These are phyloP conservation scores for Mormyrops attenuatus DNA, from an alignment of 2,797 vertebrate species.

Conservation along the genomic window DNA sequence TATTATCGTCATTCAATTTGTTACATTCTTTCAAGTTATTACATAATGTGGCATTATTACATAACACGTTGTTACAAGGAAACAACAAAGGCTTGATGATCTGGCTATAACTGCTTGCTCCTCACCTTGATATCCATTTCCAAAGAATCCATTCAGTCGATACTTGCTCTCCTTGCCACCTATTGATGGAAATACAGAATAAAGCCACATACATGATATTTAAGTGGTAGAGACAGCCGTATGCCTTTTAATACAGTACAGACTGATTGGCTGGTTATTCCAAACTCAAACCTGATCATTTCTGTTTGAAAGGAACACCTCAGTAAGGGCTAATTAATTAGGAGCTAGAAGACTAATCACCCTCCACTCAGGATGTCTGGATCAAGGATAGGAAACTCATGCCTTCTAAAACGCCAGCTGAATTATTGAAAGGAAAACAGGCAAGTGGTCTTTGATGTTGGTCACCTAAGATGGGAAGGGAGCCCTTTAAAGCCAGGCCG, in stretches of 20 bases:
- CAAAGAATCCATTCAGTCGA: slow-evolving; percentile 48
- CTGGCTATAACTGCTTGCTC: neutral
- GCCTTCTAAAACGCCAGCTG: neutral
- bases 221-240: neutral
- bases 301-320: neutral
- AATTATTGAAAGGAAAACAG: neutral
- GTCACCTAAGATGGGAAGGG: neutral
- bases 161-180: slow-evolving; percentile 58
- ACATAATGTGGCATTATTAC: neutral
- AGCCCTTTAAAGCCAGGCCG: neutral
- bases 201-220: neutral
- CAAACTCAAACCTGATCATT: neutral
- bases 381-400: neutral
- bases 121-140: slow-evolving; percentile 68
- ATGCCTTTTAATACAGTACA: neutral
- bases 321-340: neutral
- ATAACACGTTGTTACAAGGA: neutral
- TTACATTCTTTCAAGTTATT: neutral
- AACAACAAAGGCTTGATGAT: neutral
- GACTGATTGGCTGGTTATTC: neutral
- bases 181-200: slow-evolving; percentile 28
- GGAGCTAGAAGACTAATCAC: neutral
- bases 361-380: neutral
- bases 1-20: neutral
- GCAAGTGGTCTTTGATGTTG: neutral